These are phyloP conservation scores for Mirza zaza DNA, from an alignment of 2,113 vertebrate genomes.

Conservation along the genomic window DNA sequence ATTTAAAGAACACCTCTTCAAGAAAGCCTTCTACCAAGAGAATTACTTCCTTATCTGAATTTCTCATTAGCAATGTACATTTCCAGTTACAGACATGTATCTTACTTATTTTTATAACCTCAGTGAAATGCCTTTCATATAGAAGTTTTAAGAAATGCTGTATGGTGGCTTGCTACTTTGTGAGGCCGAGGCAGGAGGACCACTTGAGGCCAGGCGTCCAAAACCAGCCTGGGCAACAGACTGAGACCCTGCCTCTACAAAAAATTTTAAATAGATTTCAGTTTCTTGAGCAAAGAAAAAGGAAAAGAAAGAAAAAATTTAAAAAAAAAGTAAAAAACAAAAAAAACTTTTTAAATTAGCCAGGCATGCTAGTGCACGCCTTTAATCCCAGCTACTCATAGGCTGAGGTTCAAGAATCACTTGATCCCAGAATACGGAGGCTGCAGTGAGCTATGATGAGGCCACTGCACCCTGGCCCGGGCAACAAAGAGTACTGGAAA, in stretches of 20 bases:
- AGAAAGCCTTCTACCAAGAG: not conserved
- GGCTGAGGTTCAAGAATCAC: not conserved
- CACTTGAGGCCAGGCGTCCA: too few relatives aligned
- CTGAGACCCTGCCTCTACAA: not conserved
- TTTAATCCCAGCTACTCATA: not conserved
- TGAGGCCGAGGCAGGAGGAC: too few relatives aligned
- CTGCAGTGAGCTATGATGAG: not conserved
- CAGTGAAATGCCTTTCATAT: not conserved
- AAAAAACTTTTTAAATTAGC: not conserved
- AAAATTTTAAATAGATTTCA: not conserved
- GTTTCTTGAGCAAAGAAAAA: too few relatives aligned
- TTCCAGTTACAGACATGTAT: not conserved
- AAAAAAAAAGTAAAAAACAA: too few relatives aligned
- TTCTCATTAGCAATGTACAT: not conserved
- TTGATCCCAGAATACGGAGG: not conserved
- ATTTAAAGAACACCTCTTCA: not conserved
- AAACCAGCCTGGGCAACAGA: not conserved
- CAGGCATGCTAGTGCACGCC: not conserved
- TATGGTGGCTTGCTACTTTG: not conserved
- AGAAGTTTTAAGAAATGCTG: not conserved
- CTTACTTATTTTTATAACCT: not conserved
- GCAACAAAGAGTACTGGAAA: not conserved
- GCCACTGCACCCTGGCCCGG: not conserved
- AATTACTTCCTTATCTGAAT: not conserved
- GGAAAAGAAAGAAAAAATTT: too few relatives aligned